phyloP scores from a whole-genome alignment of 2,888 invertebrate genomes.

The Elmis aenea region DNA sequence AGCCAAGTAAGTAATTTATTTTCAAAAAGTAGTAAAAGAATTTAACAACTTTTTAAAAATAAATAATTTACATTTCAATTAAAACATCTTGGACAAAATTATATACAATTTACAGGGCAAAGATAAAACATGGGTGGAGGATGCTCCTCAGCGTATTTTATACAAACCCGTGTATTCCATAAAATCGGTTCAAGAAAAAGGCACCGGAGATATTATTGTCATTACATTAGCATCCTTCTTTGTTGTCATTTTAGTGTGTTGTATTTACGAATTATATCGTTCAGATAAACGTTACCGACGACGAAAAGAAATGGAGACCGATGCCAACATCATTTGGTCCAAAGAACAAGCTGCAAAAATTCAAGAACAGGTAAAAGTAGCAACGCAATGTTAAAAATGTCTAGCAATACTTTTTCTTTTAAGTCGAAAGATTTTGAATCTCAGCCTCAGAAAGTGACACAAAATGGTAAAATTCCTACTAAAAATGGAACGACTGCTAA shows the following conservation, averaged over 20 bases:
- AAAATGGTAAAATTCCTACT: slow-evolving; percentile 40
- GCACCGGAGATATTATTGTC: slow-evolving; percentile 71
- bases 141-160: slow-evolving; percentile 70
- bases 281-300: slow-evolving; percentile 69
- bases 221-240: slow-evolving; percentile 73
- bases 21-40: neutral
- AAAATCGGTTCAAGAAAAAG: slow-evolving; percentile 72
- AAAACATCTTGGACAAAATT: neutral
- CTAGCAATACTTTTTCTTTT: too few relatives aligned
- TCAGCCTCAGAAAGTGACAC: slow-evolving; percentile 20
- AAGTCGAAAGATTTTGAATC: slow-evolving; percentile 15
- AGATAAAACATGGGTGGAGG: slow-evolving; percentile 79
- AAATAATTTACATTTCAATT: too few relatives aligned
- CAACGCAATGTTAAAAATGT: neutral
- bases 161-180: slow-evolving; percentile 72
- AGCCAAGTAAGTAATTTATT: slow-evolving; percentile 49
- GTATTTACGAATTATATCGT: slow-evolving; percentile 69
- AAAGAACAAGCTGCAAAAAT: slow-evolving; percentile 67
- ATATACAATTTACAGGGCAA: slow-evolving; percentile 54
- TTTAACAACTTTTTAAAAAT: too few relatives aligned
- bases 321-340: slow-evolving; percentile 67
- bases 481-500: slow-evolving; percentile 27
- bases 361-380: slow-evolving; percentile 18
- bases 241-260: slow-evolving; percentile 61
- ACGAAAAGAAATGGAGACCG: slow-evolving; percentile 69